Base-by-base conservation (phyloP, 2,113 vertebrate species). In the Stigmatopora nigra region DNA sequence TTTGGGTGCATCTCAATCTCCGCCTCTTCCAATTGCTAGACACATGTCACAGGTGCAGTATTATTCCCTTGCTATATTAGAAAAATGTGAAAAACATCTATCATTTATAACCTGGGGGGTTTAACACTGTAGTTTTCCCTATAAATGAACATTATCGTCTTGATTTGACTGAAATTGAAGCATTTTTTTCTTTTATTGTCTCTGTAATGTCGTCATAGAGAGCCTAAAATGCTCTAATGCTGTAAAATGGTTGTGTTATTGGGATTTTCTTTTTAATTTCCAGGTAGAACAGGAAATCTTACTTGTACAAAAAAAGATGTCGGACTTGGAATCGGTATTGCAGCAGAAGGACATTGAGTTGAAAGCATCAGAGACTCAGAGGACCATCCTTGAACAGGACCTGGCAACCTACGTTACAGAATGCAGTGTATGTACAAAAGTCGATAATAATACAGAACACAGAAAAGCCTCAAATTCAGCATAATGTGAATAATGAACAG, bases 201-300 rank as follows among this genome's bases (percentile, higher is more conserved):
- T 17, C 7, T 36, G 31, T 36, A 12, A 17, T 36, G 31, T 36
- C 36, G n/a, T 17, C 11, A 12, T 38, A 35, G 56, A 11, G 19
- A 59, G 31, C 16, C 31, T 31, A n/a, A n/a, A 59, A 20, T 45
- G 9, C 61, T 52, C 11, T 12, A 15, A 58, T 64, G 2, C 8
- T 3, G 8, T n/a, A 12, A 1, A 52, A 15, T 58, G 6, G 49
- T 64, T 49, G 47, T 15, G 19, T 45, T 2, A n/a, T 25, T 61
- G 52, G 4, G 15, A 1, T 70, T 12, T 67, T 61, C 35, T 56
- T 52, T 41, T 41, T 41, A 41, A 38, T 67, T 41, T 78, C 5
- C 88, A 96, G 96, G 97, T 99, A 92, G 96, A 98, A 88, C 96
- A 96, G 92, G 96, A 99, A 91, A 95, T 96, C 90, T 97, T 95